Conservation (phyloP, 2,797 vertebrate genomes). For the Pogonophryne albipinna region DNA sequence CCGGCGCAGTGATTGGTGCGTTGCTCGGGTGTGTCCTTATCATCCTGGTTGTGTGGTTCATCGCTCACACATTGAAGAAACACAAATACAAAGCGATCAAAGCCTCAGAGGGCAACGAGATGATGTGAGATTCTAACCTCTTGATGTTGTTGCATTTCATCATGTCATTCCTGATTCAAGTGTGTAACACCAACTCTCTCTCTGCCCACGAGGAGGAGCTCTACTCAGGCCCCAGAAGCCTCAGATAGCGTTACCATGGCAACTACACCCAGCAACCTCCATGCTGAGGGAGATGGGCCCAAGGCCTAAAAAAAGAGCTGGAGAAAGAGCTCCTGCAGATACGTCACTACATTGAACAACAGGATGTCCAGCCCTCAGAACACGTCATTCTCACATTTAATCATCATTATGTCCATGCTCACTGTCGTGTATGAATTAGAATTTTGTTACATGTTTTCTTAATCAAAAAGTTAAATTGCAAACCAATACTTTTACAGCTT, state of each 20-base stretch:
- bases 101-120: constrained; percentile 53
- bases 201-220: constrained; percentile 62
- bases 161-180: not conserved
- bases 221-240: constrained; percentile 32
- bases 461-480: constrained; percentile 1
- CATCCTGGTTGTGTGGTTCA: constrained; percentile 74
- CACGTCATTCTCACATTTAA: constrained; percentile 11
- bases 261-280: constrained; percentile 36
- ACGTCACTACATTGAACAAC: constrained; percentile 24
- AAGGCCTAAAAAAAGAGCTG: constrained; percentile 41
- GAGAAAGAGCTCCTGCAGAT: constrained; percentile 31
- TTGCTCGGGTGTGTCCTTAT: constrained; percentile 72
- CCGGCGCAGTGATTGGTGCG: constrained; percentile 74
- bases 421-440: not conserved
- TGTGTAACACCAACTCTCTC: not conserved
- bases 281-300: constrained; percentile 45
- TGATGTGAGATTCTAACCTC: constrained; percentile 59
- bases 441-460: constrained; percentile 13
- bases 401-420: not conserved
- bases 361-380: constrained; percentile 5
- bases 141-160: not conserved
- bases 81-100: constrained; percentile 63
- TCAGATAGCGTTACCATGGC: constrained; percentile 48
- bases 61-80: constrained; percentile 72
- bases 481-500: not conserved